Evolutionary conservation across 2,113 vertebrate genomes (phyloP), one percentile per base, ranked within the genome.

Genomic region (Ariopsis seemanni): DNA sequence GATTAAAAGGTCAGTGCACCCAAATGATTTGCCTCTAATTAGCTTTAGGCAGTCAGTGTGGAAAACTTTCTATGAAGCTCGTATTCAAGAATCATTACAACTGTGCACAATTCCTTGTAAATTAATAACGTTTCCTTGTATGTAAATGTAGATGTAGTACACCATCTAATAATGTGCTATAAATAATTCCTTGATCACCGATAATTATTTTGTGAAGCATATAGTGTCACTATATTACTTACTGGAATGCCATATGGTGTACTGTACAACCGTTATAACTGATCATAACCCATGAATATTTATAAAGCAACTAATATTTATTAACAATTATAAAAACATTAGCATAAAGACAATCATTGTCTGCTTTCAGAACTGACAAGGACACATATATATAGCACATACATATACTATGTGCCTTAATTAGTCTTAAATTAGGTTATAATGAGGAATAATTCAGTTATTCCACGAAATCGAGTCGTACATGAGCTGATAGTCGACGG

Each of bases 1-100:
- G 8, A 4, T 7, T 55, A 82, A 82, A 58, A 82, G 55, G 53
- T 57, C 78, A 72, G 52, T 71, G 53, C 86, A 82, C 53, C 65
- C 17, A 62, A 82, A 87, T 62, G 53, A 82, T 82, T 82, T 20
- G 55, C 53, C 42, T 74, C 22, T 82, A 82, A 87, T 82, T 74
- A 58, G 42, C 48, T 30, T 85, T 80, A 88, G 1, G 2, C 85
- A 81, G 53, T 86, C 78, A 83, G 57, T 85, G 80, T 55, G 48
- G 72, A 63, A 87, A 63, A 69, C 18, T 52, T 75, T 30, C 7
- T 58, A 14, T 27, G n/a, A 57, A 18, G 6, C 58, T 10, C 55
- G 5, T 34, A 80, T 81, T 60, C 17, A 60, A 58, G 57, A 17
- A 55, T 58, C 12, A 30, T 58, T 27, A 30, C 30, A 80, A 80